phyloP scores from a whole-genome alignment of 35 echinoderm and acorn worm genomes.

The Ptychodera flava region DNA sequence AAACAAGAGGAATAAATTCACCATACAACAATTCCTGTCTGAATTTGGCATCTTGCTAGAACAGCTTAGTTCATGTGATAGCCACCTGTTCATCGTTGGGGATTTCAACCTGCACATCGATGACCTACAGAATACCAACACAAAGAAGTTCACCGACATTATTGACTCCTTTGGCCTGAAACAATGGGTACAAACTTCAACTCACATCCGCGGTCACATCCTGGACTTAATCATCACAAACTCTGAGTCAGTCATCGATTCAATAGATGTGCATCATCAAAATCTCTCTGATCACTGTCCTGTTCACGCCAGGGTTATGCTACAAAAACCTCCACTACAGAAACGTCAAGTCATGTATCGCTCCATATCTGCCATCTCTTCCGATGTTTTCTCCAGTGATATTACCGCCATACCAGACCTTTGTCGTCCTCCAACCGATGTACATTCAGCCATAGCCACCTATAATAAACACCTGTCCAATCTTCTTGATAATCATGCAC shows the following conservation, averaged over 20 bases:
- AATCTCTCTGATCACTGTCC: not conserved
- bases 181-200: not conserved
- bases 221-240: not conserved
- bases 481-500: conserved; percentile 31
- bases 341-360: not conserved
- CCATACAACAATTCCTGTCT: not conserved
- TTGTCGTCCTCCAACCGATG: not conserved
- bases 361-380: not conserved
- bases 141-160: not conserved
- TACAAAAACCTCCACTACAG: not conserved
- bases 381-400: not conserved
- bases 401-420: not conserved
- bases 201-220: not conserved
- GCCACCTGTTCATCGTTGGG: not conserved
- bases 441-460: not conserved
- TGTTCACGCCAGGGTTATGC: not conserved
- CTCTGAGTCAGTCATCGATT: not conserved
- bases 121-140: not conserved
- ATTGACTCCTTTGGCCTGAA: not conserved
- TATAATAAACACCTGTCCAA: not conserved
- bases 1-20: not conserved
- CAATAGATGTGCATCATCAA: not conserved
- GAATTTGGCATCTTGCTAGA: too few species aligned
- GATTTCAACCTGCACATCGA: not conserved
- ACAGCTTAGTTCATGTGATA: too few species aligned